phyloP scores from a whole-genome alignment of 2,113 vertebrate genomes.

The Nyctereutes procyonoides region DNA sequence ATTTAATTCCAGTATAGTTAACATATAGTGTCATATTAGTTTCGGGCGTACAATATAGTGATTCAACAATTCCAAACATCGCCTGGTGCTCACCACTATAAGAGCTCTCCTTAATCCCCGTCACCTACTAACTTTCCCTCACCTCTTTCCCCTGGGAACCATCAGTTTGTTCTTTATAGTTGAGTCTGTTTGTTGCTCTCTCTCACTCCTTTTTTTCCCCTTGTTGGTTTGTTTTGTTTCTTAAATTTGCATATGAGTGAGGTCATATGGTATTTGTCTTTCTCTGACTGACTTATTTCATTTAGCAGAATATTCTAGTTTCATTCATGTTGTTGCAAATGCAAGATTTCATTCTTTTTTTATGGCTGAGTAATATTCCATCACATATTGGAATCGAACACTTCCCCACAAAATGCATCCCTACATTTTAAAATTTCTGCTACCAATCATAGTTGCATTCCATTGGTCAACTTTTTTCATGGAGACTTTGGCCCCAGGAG shows the following conservation, averaged over 20 bases:
- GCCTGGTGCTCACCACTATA: not conserved
- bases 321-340: not conserved
- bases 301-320: not conserved
- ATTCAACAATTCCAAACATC: not conserved
- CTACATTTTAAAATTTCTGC: not conserved
- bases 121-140: not conserved
- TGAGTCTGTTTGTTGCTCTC: not conserved
- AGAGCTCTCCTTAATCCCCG: not conserved
- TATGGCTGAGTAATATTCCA: not conserved
- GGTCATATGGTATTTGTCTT: not conserved
- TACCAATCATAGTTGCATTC: not conserved
- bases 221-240: not conserved
- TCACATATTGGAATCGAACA: not conserved
- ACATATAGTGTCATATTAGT: not conserved
- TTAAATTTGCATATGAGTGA: not conserved
- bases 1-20: not conserved
- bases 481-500: not conserved
- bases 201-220: not conserved
- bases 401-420: not conserved
- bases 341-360: not conserved
- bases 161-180: not conserved
- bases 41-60: not conserved
- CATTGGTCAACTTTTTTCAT: not conserved
- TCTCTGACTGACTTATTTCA: not conserved
- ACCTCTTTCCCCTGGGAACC: not conserved